Percentiles rank a stretch among this genome's conserved stretches.
Evolutionary conservation across 2,113 vertebrate species (phyloP).

Genomic region (Aegithalos caudatus): DNA sequence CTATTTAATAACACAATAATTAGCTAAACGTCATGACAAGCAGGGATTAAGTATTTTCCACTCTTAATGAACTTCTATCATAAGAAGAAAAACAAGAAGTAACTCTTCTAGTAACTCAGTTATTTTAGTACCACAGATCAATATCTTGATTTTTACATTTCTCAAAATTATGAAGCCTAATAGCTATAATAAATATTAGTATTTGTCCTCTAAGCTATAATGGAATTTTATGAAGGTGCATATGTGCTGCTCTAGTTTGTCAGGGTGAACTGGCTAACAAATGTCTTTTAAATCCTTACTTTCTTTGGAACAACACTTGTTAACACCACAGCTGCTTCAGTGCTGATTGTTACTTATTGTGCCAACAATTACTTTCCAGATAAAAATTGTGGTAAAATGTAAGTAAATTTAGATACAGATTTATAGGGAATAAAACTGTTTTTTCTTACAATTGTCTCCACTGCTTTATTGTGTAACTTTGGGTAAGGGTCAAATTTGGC

Average conservation of each 20-base stretch:
- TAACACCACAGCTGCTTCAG: not conserved
- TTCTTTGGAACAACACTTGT: not conserved
- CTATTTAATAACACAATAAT: slow-evolving; percentile 39
- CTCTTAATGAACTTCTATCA: not conserved
- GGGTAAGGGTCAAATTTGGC: not conserved
- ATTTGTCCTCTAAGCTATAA: not conserved
- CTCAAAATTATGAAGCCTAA: not conserved
- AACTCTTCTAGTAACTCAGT: slow-evolving; percentile 1
- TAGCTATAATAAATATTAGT: slow-evolving; percentile 15
- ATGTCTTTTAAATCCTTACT: not conserved
- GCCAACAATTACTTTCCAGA: not conserved
- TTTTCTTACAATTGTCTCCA: not conserved
- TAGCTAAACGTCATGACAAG: not conserved
- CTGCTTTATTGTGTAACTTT: not conserved
- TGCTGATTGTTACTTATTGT: not conserved
- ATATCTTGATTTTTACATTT: slow-evolving; percentile 13
- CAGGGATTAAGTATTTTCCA: slow-evolving; percentile 18
- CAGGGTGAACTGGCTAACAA: not conserved
- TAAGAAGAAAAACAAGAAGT: not conserved
- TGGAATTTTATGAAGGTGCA: not conserved
- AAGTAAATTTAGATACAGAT: not conserved
- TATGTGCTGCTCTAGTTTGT: not conserved
- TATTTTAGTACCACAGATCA: not conserved
- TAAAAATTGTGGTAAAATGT: not conserved
- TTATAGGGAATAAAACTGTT: not conserved